These are phyloP conservation scores for Drosophila guanche DNA, from an alignment of 1,140 invertebrate species.

Conservation along the genomic window DNA sequence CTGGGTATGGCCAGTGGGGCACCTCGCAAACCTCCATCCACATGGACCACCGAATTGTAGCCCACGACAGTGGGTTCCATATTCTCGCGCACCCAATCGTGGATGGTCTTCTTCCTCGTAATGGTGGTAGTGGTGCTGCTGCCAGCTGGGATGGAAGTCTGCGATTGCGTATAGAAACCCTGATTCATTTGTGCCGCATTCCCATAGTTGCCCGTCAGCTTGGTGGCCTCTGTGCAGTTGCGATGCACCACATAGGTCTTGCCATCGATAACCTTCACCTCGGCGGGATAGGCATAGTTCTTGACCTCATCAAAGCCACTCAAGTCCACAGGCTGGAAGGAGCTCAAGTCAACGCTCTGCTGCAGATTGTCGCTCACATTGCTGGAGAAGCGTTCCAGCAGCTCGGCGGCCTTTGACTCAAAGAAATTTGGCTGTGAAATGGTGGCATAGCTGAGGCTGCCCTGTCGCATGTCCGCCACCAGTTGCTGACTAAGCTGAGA, in stretches of 20 bases:
- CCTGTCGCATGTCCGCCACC: constrained; percentile 67
- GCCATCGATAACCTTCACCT: constrained; percentile 76
- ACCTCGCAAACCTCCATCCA: constrained; percentile 20
- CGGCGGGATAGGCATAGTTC: constrained; percentile 74
- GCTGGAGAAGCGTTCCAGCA: constrained; percentile 40
- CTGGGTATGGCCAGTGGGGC: constrained; percentile 24
- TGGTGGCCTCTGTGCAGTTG: constrained; percentile 75
- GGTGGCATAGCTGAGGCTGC: constrained; percentile 52
- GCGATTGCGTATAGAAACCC: constrained; percentile 13
- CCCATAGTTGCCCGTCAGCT: constrained; percentile 35
- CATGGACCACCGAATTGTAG: constrained; percentile 65
- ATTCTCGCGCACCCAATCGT: constrained; percentile 61
- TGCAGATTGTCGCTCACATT: constrained; percentile 28
- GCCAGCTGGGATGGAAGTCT: constrained; percentile 9
- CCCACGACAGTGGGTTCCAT: constrained; percentile 67
- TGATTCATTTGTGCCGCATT: constrained; percentile 26
- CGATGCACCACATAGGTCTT: constrained; percentile 78
- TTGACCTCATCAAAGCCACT: constrained; percentile 74
- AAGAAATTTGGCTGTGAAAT: constrained; percentile 73
- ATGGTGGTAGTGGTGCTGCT: constrained; percentile 43
- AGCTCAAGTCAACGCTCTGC: constrained; percentile 49
- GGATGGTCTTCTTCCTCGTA: constrained; percentile 52
- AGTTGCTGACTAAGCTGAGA: constrained; percentile 57
- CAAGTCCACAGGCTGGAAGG: constrained; percentile 62
- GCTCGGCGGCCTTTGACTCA: constrained; percentile 63